phyloP scores from a whole-genome alignment of 23 tunicate genomes.

The Oikopleura dioica region DNA sequence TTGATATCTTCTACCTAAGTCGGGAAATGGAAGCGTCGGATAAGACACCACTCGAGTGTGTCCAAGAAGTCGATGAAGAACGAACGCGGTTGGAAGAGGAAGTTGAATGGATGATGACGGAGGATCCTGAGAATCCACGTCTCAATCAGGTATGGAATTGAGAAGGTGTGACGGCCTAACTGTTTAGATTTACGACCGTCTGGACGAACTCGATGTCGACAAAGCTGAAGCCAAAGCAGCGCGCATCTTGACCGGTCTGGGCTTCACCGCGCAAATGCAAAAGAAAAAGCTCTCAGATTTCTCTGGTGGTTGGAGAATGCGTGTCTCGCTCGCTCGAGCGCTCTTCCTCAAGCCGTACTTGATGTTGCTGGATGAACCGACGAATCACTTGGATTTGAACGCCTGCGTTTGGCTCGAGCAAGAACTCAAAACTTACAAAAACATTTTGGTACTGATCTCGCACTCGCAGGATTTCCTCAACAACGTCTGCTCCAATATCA shows the following conservation, averaged over 20 bases:
- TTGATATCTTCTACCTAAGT: slow-evolving; percentile 35
- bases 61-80: slow-evolving; percentile 59
- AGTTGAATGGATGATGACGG: slow-evolving; percentile 34
- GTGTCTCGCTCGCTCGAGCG: slow-evolving; percentile 87
- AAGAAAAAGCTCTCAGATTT: slow-evolving; percentile 50
- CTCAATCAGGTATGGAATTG: slow-evolving; percentile 29
- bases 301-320: slow-evolving; percentile 95
- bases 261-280: slow-evolving; percentile 63
- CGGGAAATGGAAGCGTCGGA: slow-evolving; percentile 37
- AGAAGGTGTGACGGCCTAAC: too few relatives aligned
- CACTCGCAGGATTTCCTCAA: slow-evolving; percentile 86
- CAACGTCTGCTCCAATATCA: slow-evolving; percentile 64
- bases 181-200: slow-evolving; percentile 62
- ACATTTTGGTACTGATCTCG: slow-evolving; percentile 55
- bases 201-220: slow-evolving; percentile 74
- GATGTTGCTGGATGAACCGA: slow-evolving; percentile 72
- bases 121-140: slow-evolving; percentile 59
- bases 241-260: slow-evolving; percentile 55
- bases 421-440: slow-evolving; percentile 66
- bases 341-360: slow-evolving; percentile 66
- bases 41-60: slow-evolving; percentile 44
- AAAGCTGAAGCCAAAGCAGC: slow-evolving; percentile 42
- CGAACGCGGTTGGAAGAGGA: slow-evolving; percentile 38
- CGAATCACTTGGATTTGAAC: slow-evolving; percentile 69
- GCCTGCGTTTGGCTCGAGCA: slow-evolving; percentile 94